A percentile compares a stretch with the other conserved stretches of the same genome.
Evolutionary conservation across 92 coral and sea anemone species (phyloP).

Genomic region (Galaxea fascicularis): DNA sequence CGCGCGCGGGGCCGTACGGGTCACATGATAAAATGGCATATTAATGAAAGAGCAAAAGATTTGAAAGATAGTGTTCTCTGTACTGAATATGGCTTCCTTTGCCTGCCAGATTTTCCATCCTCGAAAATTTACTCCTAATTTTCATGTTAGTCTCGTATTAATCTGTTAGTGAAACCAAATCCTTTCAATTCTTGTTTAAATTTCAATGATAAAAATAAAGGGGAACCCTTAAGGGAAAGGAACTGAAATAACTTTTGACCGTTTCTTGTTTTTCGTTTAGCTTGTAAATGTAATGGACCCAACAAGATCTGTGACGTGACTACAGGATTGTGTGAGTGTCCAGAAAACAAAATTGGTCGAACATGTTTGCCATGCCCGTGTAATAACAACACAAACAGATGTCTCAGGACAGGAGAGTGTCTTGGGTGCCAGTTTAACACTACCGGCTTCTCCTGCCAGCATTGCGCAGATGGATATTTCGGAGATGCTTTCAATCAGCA

Average conservation of each 20-base stretch:
- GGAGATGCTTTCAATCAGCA: slow-evolving; percentile 78
- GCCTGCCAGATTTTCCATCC: too few species aligned
- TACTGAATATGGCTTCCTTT: too few species aligned
- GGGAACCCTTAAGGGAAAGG: too few species aligned
- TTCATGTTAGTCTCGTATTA: too few species aligned
- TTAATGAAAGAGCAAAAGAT: too few species aligned
- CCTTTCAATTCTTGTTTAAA: too few species aligned
- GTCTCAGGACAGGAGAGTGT: slow-evolving; percentile 84
- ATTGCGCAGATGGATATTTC: slow-evolving; percentile 69
- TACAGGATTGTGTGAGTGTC: slow-evolving; percentile 88
- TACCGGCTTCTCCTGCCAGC: slow-evolving; percentile 82
- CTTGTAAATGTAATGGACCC: slow-evolving; percentile 84
- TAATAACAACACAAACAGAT: slow-evolving; percentile 72
- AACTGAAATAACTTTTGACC: neutral
- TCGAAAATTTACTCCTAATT: too few species aligned
- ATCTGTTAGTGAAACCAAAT: too few species aligned
- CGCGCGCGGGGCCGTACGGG: too few species aligned
- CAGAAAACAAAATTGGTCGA: slow-evolving; percentile 79
- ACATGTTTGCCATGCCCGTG: slow-evolving; percentile 90
- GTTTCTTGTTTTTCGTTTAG: slow-evolving; percentile 50
- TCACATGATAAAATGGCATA: too few species aligned
- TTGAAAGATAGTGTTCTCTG: too few species aligned
- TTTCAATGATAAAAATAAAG: too few species aligned
- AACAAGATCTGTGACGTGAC: slow-evolving; percentile 73
- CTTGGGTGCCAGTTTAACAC: slow-evolving; percentile 83